A percentile compares a stretch with the other conserved stretches of the same genome.
phyloP scores from a whole-genome alignment of 2,113 vertebrate genomes.

The Coturnix japonica region DNA sequence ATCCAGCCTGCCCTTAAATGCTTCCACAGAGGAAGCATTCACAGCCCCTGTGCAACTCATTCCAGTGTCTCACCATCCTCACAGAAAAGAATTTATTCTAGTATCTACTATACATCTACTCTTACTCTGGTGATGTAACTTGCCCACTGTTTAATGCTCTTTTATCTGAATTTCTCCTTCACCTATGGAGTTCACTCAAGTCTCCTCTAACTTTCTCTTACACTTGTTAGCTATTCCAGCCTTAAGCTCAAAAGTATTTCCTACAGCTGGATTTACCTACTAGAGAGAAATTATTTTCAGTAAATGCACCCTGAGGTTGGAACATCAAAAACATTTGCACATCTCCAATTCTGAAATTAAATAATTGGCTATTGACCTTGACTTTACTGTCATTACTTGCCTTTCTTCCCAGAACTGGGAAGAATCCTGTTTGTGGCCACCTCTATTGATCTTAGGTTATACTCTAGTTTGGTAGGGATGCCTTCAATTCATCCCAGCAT shows the following conservation, averaged over 20 bases:
- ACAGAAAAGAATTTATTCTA: too few species aligned
- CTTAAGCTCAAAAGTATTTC: not conserved
- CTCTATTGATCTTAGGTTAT: not conserved
- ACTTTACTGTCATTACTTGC: not conserved
- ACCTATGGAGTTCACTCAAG: not conserved
- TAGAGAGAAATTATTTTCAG: not conserved
- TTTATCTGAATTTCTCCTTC: not conserved
- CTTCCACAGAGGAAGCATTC: too few species aligned
- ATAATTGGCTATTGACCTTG: not conserved
- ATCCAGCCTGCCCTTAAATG: too few species aligned
- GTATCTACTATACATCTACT: too few species aligned
- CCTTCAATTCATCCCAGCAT: not conserved
- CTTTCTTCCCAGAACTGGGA: not conserved
- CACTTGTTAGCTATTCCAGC: fast-evolving
- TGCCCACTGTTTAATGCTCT: not conserved
- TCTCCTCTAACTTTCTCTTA: not conserved
- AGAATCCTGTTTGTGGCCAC: not conserved
- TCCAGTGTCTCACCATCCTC: too few species aligned
- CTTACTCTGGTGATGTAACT: not conserved
- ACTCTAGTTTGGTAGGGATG: not conserved
- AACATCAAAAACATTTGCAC: not conserved
- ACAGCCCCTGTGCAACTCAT: too few species aligned
- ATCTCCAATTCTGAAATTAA: not conserved
- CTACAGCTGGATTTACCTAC: not conserved
- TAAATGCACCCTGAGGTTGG: not conserved